These are phyloP conservation scores for Cariama cristata DNA, from an alignment of 2,113 vertebrate genomes.

Conservation along the genomic window DNA sequence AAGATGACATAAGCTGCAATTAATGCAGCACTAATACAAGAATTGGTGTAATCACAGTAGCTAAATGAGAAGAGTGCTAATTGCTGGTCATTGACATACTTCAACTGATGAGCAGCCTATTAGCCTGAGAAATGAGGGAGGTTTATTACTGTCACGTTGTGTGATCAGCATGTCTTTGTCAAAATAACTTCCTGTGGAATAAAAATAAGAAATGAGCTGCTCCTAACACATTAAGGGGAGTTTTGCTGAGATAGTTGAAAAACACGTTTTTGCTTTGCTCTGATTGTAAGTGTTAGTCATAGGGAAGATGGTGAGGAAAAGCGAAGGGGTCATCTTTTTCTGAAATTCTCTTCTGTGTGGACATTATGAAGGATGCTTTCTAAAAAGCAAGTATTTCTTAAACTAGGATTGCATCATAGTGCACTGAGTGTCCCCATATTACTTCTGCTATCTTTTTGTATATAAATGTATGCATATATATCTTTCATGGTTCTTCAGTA, in stretches of 20 bases:
- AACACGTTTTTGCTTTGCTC: not conserved
- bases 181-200: not conserved
- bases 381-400: not conserved
- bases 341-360: not conserved
- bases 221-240: not conserved
- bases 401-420: not conserved
- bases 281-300: not conserved
- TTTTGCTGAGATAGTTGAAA: not conserved
- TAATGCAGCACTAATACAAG: not conserved
- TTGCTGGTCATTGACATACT: slow-evolving; percentile 4
- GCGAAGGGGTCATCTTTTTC: not conserved
- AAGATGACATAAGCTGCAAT: not conserved
- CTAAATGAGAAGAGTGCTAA: not conserved
- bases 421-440: not conserved
- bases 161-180: not conserved
- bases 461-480: not conserved
- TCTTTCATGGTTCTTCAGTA: not conserved
- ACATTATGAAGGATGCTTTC: not conserved
- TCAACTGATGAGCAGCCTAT: not conserved
- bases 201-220: not conserved
- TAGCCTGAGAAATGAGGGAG: not conserved
- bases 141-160: not conserved
- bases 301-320: not conserved
- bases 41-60: not conserved
- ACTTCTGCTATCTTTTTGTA: not conserved